Percentiles rank a stretch among this genome's conserved stretches.
Conservation (phyloP, 1,140 invertebrate species). For the Ceratitis capitata region DNA sequence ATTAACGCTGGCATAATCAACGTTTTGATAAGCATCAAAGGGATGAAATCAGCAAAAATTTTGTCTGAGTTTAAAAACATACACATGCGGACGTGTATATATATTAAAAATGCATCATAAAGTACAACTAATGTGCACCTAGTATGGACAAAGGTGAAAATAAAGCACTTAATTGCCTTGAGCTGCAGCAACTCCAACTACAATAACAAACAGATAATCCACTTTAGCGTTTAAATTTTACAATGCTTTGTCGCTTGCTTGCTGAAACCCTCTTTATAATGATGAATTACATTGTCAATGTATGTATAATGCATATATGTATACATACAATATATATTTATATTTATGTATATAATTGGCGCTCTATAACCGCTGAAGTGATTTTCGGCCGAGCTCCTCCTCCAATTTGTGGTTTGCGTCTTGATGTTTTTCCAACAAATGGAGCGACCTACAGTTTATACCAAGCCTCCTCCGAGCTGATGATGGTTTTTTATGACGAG, state of each 20-base stretch:
- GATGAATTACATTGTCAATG: neutral
- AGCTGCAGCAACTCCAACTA: neutral
- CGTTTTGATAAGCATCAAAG: constrained; percentile 8
- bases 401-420: too few species aligned
- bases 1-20: neutral
- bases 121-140: neutral
- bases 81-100: neutral
- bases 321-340: neutral
- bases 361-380: too few species aligned
- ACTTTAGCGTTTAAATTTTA: neutral
- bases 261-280: neutral
- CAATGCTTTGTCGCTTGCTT: neutral
- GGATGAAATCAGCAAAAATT: neutral
- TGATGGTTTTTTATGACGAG: too few species aligned
- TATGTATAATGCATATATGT: neutral
- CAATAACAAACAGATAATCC: neutral
- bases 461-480: too few species aligned
- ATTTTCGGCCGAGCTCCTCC: too few species aligned
- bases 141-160: neutral
- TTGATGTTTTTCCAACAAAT: too few species aligned
- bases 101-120: neutral
- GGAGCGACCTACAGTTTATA: too few species aligned
- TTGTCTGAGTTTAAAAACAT: neutral
- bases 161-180: constrained; percentile 7
- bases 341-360: neutral